These are phyloP conservation scores for Lacerta bilineata DNA, from an alignment of 2,797 vertebrate genomes.

Conservation along the genomic window DNA sequence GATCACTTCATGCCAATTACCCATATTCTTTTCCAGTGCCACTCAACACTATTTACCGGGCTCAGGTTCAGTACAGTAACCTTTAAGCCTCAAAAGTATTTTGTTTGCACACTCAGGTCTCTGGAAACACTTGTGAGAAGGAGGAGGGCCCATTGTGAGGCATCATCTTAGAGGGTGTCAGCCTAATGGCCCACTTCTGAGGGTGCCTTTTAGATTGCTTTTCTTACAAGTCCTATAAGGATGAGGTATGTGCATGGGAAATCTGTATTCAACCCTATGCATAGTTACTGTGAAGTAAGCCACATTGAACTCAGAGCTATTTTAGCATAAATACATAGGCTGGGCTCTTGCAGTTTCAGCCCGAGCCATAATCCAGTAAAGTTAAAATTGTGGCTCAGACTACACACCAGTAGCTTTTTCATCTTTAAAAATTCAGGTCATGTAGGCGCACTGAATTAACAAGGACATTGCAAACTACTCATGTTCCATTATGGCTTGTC, in stretches of 20 bases:
- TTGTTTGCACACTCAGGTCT: background rate
- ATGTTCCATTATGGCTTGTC: background rate
- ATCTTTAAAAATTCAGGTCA: constrained; percentile 15
- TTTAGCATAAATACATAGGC: background rate
- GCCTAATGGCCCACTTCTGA: background rate
- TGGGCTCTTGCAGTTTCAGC: background rate
- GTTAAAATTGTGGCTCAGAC: background rate
- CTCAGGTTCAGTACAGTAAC: background rate
- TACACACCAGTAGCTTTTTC: background rate
- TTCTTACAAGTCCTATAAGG: background rate
- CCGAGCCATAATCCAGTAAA: background rate
- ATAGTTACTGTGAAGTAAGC: background rate
- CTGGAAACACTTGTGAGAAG: background rate
- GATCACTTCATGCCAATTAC: constrained; percentile 23
- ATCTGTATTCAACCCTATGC: background rate
- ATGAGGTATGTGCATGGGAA: background rate
- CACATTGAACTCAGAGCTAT: background rate
- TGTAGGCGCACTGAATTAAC: constrained; percentile 8
- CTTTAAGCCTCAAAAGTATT: background rate
- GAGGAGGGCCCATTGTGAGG: background rate
- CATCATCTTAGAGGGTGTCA: background rate
- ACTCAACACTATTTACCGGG: constrained; percentile 33
- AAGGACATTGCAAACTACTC: background rate
- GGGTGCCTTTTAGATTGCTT: background rate
- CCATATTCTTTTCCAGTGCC: constrained; percentile 28